Percentiles rank a stretch among this genome's conserved stretches.
These are phyloP conservation scores for Perca schrenkii DNA, from an alignment of 2,113 vertebrate species.

Conservation along the genomic window DNA sequence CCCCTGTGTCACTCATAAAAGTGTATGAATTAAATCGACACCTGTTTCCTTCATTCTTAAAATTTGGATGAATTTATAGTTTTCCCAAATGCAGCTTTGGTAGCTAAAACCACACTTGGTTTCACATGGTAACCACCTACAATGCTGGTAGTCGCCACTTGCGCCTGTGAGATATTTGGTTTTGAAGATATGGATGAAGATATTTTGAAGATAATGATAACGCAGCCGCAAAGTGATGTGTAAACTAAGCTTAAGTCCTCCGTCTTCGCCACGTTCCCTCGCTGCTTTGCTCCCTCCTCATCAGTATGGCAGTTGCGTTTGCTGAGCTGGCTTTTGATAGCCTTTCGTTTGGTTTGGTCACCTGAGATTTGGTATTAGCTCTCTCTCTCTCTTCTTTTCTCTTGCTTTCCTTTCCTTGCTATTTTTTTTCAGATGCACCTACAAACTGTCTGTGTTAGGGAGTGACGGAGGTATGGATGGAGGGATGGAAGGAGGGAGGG, in stretches of 20 bases:
- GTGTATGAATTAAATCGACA: not conserved
- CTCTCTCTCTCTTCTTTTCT: conserved; percentile 12
- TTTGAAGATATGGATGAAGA: not conserved
- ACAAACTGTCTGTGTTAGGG: conserved; percentile 32
- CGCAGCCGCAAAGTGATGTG: conserved; percentile 4
- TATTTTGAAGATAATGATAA: not conserved
- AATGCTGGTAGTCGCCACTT: not conserved
- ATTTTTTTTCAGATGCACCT: conserved; percentile 51
- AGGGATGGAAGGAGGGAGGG: conserved; percentile 18
- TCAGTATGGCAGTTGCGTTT: conserved; percentile 72
- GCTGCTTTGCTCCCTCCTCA: conserved; percentile 40
- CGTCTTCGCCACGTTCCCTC: too few species aligned
- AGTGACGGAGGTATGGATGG: conserved; percentile 31
- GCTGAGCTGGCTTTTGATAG: conserved; percentile 71
- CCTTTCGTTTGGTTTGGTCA: conserved; percentile 66
- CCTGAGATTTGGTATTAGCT: conserved; percentile 71
- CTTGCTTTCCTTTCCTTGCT: conserved; percentile 10
- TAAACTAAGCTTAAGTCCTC: too few species aligned
- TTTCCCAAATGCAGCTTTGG: not conserved
- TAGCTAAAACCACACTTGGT: not conserved
- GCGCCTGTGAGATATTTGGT: not conserved
- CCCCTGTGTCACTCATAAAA: not conserved
- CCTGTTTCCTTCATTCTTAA: not conserved
- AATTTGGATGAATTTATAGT: not conserved
- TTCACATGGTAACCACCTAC: not conserved